These are phyloP conservation scores for Bembecia ichneumoniformis DNA, from an alignment of 2,888 invertebrate species.

Conservation along the genomic window DNA sequence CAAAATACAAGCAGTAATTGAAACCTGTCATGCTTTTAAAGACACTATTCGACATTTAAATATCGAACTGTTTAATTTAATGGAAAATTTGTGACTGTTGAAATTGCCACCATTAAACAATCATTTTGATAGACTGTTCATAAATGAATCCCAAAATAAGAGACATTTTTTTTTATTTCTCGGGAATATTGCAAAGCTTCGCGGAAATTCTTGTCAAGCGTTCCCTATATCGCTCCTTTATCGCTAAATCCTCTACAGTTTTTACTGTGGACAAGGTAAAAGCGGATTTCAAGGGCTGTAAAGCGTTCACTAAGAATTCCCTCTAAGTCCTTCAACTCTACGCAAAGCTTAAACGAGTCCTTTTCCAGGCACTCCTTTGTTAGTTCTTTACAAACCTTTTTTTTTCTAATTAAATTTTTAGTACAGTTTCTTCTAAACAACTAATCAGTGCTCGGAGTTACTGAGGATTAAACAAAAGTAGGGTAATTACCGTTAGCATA, in stretches of 20 bases:
- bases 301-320: slow-evolving; percentile 41
- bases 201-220: slow-evolving; percentile 39
- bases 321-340: slow-evolving; percentile 40
- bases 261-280: slow-evolving; percentile 31
- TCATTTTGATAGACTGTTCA: too few relatives aligned
- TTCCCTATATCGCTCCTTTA: slow-evolving; percentile 36
- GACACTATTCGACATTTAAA: slow-evolving; percentile 5
- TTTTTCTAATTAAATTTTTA: neutral
- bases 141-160: too few relatives aligned
- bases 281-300: slow-evolving; percentile 46
- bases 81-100: too few relatives aligned
- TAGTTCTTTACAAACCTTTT: neutral
- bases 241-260: slow-evolving; percentile 42
- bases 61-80: too few relatives aligned
- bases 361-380: slow-evolving; percentile 1
- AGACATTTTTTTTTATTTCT: neutral
- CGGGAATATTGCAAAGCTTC: slow-evolving; percentile 49
- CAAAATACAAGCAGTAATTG: slow-evolving; percentile 29
- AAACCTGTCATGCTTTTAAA: slow-evolving; percentile 31
- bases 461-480: slow-evolving; percentile 33
- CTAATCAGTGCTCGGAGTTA: slow-evolving; percentile 33
- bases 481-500: slow-evolving; percentile 35
- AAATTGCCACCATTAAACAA: too few relatives aligned
- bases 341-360: slow-evolving; percentile 51
- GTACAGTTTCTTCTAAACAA: slow-evolving; percentile 26